A percentile compares a stretch with the other conserved stretches of the same genome.
Conservation (phyloP, 1,140 invertebrate species). For the Hestina assimilis region DNA sequence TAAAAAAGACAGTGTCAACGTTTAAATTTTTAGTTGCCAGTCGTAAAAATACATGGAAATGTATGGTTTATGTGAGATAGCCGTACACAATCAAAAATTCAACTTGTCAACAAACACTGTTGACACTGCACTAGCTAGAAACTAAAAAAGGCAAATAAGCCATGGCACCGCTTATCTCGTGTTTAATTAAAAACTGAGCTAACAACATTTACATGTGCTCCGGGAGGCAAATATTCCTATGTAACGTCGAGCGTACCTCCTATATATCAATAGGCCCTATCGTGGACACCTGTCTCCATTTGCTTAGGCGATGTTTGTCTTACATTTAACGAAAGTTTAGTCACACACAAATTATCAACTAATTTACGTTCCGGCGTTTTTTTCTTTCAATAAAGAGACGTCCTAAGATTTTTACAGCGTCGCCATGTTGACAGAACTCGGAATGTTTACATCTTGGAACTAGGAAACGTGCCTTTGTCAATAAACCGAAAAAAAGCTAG, state of each 20-base stretch:
- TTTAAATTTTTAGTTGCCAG: slow-evolving; percentile 2
- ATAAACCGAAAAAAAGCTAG: slow-evolving; percentile 33
- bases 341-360: slow-evolving; percentile 76
- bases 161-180: slow-evolving; percentile 60
- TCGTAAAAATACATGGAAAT: slow-evolving; percentile 19
- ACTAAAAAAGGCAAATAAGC: slow-evolving; percentile 63
- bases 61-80: slow-evolving; percentile 3
- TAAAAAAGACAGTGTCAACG: background rate
- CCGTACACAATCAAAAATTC: slow-evolving; percentile 32
- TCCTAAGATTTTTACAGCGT: slow-evolving; percentile 64
- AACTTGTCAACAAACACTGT: slow-evolving; percentile 43
- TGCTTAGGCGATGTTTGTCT: slow-evolving; percentile 71
- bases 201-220: slow-evolving; percentile 67
- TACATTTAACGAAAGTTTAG: slow-evolving; percentile 74
- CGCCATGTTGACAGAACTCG: slow-evolving; percentile 43
- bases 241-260: slow-evolving; percentile 39
- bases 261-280: slow-evolving; percentile 70
- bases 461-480: slow-evolving; percentile 41
- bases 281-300: slow-evolving; percentile 73
- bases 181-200: slow-evolving; percentile 71
- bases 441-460: slow-evolving; percentile 42
- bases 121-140: slow-evolving; percentile 45
- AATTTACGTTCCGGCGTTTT: slow-evolving; percentile 71
- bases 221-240: slow-evolving; percentile 41
- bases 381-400: slow-evolving; percentile 50